Evolutionary conservation across 2,888 invertebrate species (phyloP), one percentile per base, ranked within the genome.

Genomic region (Epinotia bilunana): DNA sequence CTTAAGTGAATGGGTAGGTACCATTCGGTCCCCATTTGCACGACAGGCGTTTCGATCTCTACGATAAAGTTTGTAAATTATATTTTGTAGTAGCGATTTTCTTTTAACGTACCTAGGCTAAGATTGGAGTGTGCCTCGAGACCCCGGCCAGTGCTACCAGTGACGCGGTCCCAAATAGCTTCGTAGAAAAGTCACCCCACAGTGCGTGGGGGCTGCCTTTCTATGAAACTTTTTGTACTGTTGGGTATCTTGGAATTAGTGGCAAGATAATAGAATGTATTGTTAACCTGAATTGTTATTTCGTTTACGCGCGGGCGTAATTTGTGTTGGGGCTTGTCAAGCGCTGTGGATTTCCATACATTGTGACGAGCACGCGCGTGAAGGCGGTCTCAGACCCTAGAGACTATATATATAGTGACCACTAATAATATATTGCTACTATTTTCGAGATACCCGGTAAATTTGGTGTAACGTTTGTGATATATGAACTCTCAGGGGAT

Each of bases 381-480:
- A 33, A 33, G 5, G 33, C 33, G 33, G 33, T 2, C 33, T 33
- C 33, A 33, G 33, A 33, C 33, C 0, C 7, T 33, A 33, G 33
- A 6, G 33, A 33, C 33, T 6, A 6, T 7, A 33, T 33, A 33
- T 6, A n/a, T n/a, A n/a, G n/a, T n/a, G n/a, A n/a, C n/a, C n/a
- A n/a, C n/a, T n/a, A n/a, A 33, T 6, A 33, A 33, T 33, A 63
- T 39, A 33, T 28, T 49, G 33, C 13, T 63, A n/a, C 70, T 74
- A 49, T 71, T 53, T 65, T 65, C 53, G 13, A 28, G 53, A 33
- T 28, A 73, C 20, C 49, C 68, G 39, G 39, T 77, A 72, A 69
- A 70, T 77, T 80, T 76, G 78, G 80, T 75, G 77, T 79, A 75
- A 80, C 76, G 77, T 80, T 84, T 84, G 84, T 85, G 86, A 85